phyloP scores from a whole-genome alignment of 1,140 invertebrate species.

The Pogonognathellus flavescens region DNA sequence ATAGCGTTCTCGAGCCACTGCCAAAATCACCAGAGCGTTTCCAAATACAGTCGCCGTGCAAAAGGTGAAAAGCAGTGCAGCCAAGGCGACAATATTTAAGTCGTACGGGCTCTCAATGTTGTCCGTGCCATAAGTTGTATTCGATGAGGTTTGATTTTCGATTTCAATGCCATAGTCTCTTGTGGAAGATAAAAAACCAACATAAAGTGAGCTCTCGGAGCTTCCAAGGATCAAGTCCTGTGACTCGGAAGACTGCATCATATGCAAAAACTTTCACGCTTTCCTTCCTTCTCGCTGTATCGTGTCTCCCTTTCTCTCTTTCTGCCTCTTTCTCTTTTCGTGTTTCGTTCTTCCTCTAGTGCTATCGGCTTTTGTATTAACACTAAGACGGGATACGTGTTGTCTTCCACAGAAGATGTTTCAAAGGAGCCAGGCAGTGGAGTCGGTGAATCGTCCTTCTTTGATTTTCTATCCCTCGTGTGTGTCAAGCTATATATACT shows the following conservation, averaged over 20 bases:
- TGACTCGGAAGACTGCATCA: constrained; percentile 32
- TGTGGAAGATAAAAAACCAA: background rate
- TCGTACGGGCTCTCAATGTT: background rate
- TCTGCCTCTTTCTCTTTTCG: background rate
- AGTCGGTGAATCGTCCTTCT: too few species aligned
- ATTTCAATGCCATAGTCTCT: background rate
- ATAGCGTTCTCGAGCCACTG: constrained; percentile 79
- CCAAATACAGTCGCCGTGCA: constrained; percentile 78
- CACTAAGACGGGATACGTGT: background rate
- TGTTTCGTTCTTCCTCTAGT: background rate
- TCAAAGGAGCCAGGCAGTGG: too few species aligned
- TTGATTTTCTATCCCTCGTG: too few species aligned
- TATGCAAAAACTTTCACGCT: constrained; percentile 7
- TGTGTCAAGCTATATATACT: background rate
- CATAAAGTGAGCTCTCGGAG: constrained; percentile 27
- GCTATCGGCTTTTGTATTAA: background rate
- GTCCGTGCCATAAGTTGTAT: background rate
- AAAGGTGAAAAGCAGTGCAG: constrained; percentile 74
- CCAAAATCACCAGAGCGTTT: constrained; percentile 80
- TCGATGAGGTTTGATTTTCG: background rate
- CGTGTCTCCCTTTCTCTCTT: background rate
- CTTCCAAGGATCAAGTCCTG: constrained; percentile 2
- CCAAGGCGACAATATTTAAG: constrained; percentile 68
- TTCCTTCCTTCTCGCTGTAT: background rate
- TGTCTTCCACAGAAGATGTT: too few species aligned